phyloP scores from a whole-genome alignment of 2,797 vertebrate genomes.

The Psittacula derbiana region DNA sequence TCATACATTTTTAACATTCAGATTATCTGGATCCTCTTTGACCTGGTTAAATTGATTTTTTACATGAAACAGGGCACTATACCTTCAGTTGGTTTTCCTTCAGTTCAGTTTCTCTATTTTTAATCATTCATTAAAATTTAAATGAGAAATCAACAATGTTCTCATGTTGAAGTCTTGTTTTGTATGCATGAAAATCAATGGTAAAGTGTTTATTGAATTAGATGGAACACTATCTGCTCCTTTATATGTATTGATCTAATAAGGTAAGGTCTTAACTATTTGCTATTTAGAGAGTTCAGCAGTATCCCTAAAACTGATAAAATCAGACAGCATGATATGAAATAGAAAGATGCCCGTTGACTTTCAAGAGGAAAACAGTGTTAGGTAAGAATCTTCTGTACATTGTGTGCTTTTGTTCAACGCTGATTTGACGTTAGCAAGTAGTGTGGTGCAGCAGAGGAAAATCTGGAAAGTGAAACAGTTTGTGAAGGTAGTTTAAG shows the following conservation, averaged over 20 bases:
- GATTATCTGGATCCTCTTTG: conserved; percentile 10
- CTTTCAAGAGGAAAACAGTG: neutral
- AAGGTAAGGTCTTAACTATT: conserved; percentile 16
- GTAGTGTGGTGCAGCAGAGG: neutral
- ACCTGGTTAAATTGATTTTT: neutral
- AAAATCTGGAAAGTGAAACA: neutral
- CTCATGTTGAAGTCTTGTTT: neutral
- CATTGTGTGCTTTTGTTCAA: neutral
- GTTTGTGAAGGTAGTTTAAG: neutral
- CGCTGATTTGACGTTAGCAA: neutral
- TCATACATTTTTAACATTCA: conserved; percentile 13
- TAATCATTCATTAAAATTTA: neutral
- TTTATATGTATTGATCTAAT: neutral
- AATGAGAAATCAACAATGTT: conserved; percentile 6
- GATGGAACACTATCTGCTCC: neutral
- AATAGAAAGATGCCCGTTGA: neutral
- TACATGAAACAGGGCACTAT: neutral
- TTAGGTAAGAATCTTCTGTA: neutral
- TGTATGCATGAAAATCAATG: neutral
- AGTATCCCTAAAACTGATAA: neutral
- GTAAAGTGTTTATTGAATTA: neutral
- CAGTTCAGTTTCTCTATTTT: neutral
- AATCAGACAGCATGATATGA: neutral
- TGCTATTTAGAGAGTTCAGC: neutral
- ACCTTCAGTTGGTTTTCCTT: neutral